Conservation (phyloP, 92 coral and sea anemone species). For the Siderastrea radians region DNA sequence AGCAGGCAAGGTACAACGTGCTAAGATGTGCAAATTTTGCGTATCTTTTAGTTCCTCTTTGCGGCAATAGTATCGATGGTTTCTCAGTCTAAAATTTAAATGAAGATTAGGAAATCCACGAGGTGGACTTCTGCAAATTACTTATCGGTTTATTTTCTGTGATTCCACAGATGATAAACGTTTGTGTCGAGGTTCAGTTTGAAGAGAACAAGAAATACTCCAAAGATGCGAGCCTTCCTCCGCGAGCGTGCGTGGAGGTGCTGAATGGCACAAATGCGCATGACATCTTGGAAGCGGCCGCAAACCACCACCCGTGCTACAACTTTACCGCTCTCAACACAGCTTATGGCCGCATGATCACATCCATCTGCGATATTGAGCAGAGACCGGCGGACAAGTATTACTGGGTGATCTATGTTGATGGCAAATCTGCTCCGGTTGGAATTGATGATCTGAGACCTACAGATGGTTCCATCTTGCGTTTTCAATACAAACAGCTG, state of each 20-base stretch:
- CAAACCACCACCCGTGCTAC: conserved; percentile 64
- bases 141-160: background rate
- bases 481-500: conserved; percentile 75
- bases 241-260: conserved; percentile 44
- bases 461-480: conserved; percentile 68
- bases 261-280: conserved; percentile 71
- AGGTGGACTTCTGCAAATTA: background rate
- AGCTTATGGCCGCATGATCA: conserved; percentile 64
- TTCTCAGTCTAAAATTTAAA: too few species aligned
- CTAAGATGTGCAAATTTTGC: too few species aligned
- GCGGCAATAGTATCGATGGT: too few species aligned
- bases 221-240: conserved; percentile 26
- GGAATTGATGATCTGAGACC: conserved; percentile 88
- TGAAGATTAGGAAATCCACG: too few species aligned
- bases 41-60: too few species aligned
- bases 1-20: too few species aligned
- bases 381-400: conserved; percentile 35
- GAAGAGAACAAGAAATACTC: conserved; percentile 25
- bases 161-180: conserved; percentile 65
- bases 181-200: conserved; percentile 74
- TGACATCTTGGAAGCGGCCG: conserved; percentile 69
- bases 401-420: conserved; percentile 81
- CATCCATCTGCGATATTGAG: conserved; percentile 70
- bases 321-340: conserved; percentile 43
- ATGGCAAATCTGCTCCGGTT: conserved; percentile 44